Evolutionary conservation across 1,140 invertebrate genomes (phyloP).

Genomic region (Drosophila albomicans): DNA sequence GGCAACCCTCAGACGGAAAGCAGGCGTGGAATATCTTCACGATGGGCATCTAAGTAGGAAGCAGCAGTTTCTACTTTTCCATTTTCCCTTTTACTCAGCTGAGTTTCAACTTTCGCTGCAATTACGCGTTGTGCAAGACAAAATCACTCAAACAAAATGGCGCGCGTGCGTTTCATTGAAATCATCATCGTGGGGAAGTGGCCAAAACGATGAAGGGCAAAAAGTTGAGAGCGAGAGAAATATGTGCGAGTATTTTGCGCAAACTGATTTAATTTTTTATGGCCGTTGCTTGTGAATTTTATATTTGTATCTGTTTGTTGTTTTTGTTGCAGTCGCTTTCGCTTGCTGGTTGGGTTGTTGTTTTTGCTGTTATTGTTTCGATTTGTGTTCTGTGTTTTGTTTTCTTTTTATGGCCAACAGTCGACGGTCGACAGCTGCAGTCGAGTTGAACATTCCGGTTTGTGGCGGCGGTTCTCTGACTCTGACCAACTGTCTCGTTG

Average conservation of each 20-base stretch:
- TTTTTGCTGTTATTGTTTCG: conserved; percentile 41
- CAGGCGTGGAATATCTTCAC: conserved; percentile 13
- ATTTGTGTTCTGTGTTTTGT: conserved; percentile 44
- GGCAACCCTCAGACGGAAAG: not conserved
- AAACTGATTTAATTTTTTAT: conserved; percentile 83
- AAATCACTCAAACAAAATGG: conserved; percentile 81
- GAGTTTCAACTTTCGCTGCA: conserved; percentile 78
- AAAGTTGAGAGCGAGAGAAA: conserved; percentile 56
- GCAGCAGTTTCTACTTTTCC: conserved; percentile 40
- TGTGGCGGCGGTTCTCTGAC: not conserved
- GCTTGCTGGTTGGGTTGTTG: conserved; percentile 21
- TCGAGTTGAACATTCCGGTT: conserved; percentile 48
- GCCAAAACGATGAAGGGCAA: not conserved
- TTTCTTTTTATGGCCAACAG: conserved; percentile 63
- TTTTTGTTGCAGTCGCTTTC: conserved; percentile 9
- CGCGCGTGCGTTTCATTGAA: conserved; percentile 79
- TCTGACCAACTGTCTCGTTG: not conserved
- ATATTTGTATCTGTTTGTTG: conserved; percentile 50
- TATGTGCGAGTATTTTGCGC: conserved; percentile 76
- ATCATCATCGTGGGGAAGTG: conserved; percentile 48
- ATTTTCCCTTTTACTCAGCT: conserved; percentile 44
- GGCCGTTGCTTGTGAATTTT: conserved; percentile 70
- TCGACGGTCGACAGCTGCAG: conserved; percentile 62
- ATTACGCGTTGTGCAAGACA: conserved; percentile 79
- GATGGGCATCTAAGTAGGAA: conserved; percentile 14